Percentiles rank a stretch among this genome's conserved stretches.
These are phyloP conservation scores for Heteractis magnifica DNA, from an alignment of 92 coral and sea anemone species.

Conservation along the genomic window DNA sequence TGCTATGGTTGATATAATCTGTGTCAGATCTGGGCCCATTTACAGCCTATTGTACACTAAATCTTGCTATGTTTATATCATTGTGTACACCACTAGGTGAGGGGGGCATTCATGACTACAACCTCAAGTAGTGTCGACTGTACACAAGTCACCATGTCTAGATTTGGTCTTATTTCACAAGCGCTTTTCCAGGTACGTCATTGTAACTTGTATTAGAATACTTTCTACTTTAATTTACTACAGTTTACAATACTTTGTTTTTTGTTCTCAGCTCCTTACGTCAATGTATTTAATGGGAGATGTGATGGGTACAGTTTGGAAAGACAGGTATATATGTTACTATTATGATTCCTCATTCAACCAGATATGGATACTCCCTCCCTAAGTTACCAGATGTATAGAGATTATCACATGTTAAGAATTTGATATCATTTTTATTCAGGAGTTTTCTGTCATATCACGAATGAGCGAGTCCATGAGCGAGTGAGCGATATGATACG, in stretches of 20 bases:
- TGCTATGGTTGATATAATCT: neutral
- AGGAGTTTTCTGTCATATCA: no score
- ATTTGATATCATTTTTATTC: no score
- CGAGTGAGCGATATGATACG: no score
- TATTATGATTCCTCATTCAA: neutral
- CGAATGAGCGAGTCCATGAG: no score
- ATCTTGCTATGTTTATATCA: neutral
- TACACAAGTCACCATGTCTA: constrained; percentile 80
- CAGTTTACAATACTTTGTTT: neutral
- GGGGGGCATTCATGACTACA: constrained; percentile 84
- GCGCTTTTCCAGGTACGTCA: constrained; percentile 81
- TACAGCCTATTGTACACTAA: neutral
- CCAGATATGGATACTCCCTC: neutral
- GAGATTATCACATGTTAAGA: no score
- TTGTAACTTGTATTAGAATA: neutral
- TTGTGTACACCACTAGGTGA: constrained; percentile 46
- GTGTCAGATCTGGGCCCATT: neutral
- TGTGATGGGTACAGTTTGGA: constrained; percentile 86
- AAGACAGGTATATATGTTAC: constrained; percentile 61
- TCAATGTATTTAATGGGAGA: constrained; percentile 86
- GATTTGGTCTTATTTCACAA: constrained; percentile 85
- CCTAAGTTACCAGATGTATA: no score
- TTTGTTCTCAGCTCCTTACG: constrained; percentile 67
- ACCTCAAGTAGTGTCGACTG: constrained; percentile 61
- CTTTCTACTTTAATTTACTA: neutral